Evolutionary conservation across 2,113 vertebrate species (phyloP).

Genomic region (Paratilapia polleni): DNA sequence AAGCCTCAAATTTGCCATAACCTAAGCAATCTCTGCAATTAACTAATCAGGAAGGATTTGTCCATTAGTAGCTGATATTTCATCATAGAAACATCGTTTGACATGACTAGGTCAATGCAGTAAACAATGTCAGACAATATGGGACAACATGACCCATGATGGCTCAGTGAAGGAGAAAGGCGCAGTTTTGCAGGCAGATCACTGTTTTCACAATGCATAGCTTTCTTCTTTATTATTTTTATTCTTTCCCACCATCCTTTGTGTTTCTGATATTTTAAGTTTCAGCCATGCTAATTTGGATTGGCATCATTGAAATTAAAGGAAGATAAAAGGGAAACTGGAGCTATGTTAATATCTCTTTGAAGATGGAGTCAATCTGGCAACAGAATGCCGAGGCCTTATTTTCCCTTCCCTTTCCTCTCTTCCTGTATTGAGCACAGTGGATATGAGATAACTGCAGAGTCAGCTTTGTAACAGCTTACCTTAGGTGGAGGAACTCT

Average conservation of each 20-base stretch:
- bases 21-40: background rate
- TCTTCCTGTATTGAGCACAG: conserved; percentile 66
- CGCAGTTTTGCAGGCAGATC: background rate
- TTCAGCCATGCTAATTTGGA: conserved; percentile 70
- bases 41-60: background rate
- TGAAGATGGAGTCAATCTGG: conserved; percentile 79
- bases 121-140: background rate
- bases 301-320: conserved; percentile 75
- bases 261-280: conserved; percentile 60
- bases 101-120: background rate
- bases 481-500: conserved; percentile 56
- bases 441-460: conserved; percentile 65
- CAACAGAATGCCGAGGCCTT: conserved; percentile 66
- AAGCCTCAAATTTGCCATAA: background rate
- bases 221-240: background rate
- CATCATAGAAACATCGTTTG: background rate
- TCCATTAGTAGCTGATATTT: background rate
- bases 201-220: conserved; percentile 18
- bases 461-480: conserved; percentile 71
- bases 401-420: conserved; percentile 57
- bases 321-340: conserved; percentile 74
- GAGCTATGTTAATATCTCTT: conserved; percentile 77
- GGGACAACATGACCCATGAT: background rate
- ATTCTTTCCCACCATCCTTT: background rate
- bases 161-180: background rate